phyloP scores from a whole-genome alignment of 2,113 vertebrate species.

The Melanostigma gelatinosum region DNA sequence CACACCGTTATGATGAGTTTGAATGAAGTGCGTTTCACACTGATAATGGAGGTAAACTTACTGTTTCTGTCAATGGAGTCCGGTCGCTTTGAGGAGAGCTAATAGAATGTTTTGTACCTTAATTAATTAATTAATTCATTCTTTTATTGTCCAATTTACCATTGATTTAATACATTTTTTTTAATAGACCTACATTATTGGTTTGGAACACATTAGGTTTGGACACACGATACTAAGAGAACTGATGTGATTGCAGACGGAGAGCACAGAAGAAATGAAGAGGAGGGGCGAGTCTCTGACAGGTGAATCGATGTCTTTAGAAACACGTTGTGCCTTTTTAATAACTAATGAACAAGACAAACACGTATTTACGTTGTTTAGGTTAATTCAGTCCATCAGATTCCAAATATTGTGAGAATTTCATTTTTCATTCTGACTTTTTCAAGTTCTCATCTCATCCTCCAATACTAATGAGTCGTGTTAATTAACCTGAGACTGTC shows the following conservation, averaged over 20 bases:
- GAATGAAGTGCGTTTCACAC: no score
- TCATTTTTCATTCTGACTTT: background rate
- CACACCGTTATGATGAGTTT: no score
- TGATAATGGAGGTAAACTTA: no score
- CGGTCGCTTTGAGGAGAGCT: no score
- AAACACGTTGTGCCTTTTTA: background rate
- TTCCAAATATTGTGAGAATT: background rate
- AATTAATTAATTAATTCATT: no score
- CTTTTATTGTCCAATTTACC: no score
- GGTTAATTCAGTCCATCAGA: background rate
- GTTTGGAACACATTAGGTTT: no score
- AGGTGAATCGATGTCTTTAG: constrained; percentile 18
- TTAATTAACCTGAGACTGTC: background rate
- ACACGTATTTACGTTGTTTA: background rate
- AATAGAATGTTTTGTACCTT: no score
- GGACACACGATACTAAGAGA: no score
- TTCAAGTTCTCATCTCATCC: background rate
- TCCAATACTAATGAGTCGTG: background rate
- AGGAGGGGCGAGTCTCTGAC: constrained; percentile 55
- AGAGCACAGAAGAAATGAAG: constrained; percentile 40
- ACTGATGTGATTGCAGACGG: constrained; percentile 33
- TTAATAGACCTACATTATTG: no score
- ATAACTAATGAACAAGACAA: background rate
- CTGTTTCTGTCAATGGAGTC: no score
- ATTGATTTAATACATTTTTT: no score